Conservation (phyloP, 2,113 vertebrate genomes). For the Egretta garzetta region DNA sequence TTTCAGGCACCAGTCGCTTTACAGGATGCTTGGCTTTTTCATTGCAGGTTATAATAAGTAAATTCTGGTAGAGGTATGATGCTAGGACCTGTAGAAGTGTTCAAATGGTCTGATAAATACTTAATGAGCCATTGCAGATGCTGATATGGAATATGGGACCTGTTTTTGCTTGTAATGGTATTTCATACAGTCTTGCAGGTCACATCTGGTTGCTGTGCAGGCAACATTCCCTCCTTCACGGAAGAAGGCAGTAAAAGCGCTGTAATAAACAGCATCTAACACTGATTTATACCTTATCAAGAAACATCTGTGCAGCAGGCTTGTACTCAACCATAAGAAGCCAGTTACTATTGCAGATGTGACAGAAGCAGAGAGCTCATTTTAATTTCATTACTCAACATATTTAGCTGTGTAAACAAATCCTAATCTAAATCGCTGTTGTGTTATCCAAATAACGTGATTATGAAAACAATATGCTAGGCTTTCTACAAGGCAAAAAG, state of each 20-base stretch:
- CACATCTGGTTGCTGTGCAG: constrained; percentile 26
- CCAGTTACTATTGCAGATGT: not conserved
- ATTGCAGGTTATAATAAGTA: constrained; percentile 43
- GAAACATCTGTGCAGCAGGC: constrained; percentile 56
- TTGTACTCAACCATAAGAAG: constrained; percentile 1
- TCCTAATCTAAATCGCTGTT: constrained; percentile 49
- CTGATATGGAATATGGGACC: not conserved
- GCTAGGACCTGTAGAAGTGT: not conserved
- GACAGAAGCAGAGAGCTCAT: not conserved
- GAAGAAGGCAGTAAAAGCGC: not conserved
- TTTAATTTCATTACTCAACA: constrained; percentile 34
- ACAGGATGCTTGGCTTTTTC: constrained; percentile 26
- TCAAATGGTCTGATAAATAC: constrained; percentile 48
- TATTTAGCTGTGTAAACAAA: constrained; percentile 60
- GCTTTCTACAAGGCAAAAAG: not conserved
- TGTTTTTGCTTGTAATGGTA: not conserved
- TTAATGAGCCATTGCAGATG: constrained; percentile 60
- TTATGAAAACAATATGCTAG: constrained; percentile 44
- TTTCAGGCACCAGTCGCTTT: not conserved
- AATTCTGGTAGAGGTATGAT: not conserved
- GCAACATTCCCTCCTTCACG: constrained; percentile 18
- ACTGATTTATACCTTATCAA: constrained; percentile 56
- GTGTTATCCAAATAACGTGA: constrained; percentile 35
- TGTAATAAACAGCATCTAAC: constrained; percentile 30
- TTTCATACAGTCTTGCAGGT: constrained; percentile 19